Base-by-base conservation (phyloP, 64 coral and sea anemone species). In the Orbicella faveolata region DNA sequence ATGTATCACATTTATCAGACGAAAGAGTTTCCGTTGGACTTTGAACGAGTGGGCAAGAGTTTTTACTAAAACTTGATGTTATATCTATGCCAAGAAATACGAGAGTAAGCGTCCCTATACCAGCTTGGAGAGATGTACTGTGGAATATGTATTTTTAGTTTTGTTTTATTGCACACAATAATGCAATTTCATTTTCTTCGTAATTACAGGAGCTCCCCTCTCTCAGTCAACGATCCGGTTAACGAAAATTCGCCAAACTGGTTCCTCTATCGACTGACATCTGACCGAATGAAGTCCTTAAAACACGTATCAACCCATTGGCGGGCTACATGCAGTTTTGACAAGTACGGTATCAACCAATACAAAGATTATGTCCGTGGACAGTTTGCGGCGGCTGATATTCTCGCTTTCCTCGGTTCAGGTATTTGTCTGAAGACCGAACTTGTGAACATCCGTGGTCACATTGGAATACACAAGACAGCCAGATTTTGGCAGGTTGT, bases 281-380 rank as follows among this genome's bases (percentile, higher is more conserved):
- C 86, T 52, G 70, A 34, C 25, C 26, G 72, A 54, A 94, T 94
- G 93, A 84, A 73, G 15, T 67, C 85, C 21, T 14, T 95, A 4
- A 85, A 52, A 34, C 55, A 34, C 61, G 77, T 89, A 30, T 95
- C 94, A 1, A 74, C 83, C 41, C 87, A 92, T 62, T 95, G 93
- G 93, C 80, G 92, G 33, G 72, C 85, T 26, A 95, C 93, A 0
- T 87, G 80, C 41, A 76, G 69, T 44, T 91, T 91, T 74, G 36
- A 35, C 19, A 41, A 63, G 15, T 66, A 90, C 52, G 83, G 63
- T 35, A 36, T 68, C 21, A 84, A 73, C 78, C 39, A 93, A 23
- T 89, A 93, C 78, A 75, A 48, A 23, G 94, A 95, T 88, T 95
- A 95, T 64, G 44, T 95, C 51, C 67, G 94, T 48, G 94, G 77